A percentile compares a stretch with the other conserved stretches of the same genome.
Evolutionary conservation across 2,888 invertebrate genomes (phyloP).

Genomic region (Acanthosepion esculentum): DNA sequence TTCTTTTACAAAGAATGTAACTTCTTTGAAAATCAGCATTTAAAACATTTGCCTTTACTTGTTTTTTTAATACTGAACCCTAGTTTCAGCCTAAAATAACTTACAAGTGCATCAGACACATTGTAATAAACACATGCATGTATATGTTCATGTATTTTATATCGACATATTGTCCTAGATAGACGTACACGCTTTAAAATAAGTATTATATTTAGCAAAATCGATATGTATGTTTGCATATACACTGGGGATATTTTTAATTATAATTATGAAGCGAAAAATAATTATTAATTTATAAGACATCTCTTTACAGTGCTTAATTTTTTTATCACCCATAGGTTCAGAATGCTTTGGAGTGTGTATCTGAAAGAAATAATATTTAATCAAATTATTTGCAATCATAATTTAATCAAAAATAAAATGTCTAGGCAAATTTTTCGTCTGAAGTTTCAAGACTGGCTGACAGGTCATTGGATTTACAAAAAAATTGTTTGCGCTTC

Average conservation of each 20-base stretch:
- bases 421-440: neutral
- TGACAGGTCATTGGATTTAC: neutral
- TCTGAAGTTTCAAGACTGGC: neutral
- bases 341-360: neutral
- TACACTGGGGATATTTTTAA: neutral
- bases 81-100: too few relatives aligned
- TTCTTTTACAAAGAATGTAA: too few relatives aligned
- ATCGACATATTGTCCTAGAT: too few relatives aligned
- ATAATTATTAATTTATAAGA: neutral
- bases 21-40: too few relatives aligned
- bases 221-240: neutral
- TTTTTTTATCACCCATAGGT: neutral
- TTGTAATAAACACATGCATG: too few relatives aligned
- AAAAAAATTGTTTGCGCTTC: neutral
- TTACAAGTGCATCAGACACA: too few relatives aligned
- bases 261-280: neutral
- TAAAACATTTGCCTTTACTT: too few relatives aligned
- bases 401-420: neutral
- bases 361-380: too few relatives aligned
- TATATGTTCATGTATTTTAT: too few relatives aligned
- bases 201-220: too few relatives aligned
- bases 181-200: too few relatives aligned
- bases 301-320: neutral
- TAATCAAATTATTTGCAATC: neutral
- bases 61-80: too few relatives aligned